Base-by-base conservation (phyloP, 2,797 vertebrate species). In the Hydrocynus forskahlii region DNA sequence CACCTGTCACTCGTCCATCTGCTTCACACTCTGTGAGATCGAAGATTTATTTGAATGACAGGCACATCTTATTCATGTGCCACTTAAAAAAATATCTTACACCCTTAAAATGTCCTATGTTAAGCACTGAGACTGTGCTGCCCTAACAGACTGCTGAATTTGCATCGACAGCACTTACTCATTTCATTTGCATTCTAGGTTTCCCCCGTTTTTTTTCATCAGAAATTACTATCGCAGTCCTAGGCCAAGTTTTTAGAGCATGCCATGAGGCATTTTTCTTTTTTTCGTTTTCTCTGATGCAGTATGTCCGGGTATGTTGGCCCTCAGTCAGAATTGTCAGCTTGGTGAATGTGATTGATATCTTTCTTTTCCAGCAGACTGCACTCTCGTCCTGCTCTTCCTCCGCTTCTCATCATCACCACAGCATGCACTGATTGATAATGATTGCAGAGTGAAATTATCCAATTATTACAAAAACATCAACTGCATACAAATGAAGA, bases 401-500 rank as follows among this genome's bases (percentile, higher is more conserved):
- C 29, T 59, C 66, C 66, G 59, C 35, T 78, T 71, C 45, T 7
- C 69, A 54, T 25, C 60, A 35, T 5, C 52, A 57, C 60, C 54
- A 10, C 76, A 67, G 75, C 81, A 73, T 52, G 68, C 16, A 23
- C 52, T 78, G 81, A 82, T 78, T 78, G 69, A 78, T 78, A 78
- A 78, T 78, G 69, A 82, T 52, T 60, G 54, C 21, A 71, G 14
- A 55, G 70, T 23, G 70, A 78, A 52, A 78, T 78, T 74, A 82
- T 78, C 76, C 45, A 66, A 78, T 82, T 12, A 82, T 78, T 82
- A 59, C 81, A 74, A 35, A 66, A 50, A 54, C 66, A 66, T 16
- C 50, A 57, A 4, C 40, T 3, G 81, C 69, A 78, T 74, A 74
- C 81, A 74, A 74, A 82, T 74, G 9, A 79, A 59, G 12, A 17